A percentile compares a stretch with the other conserved stretches of the same genome.
phyloP scores from a whole-genome alignment of 2,113 vertebrate species.

The Otis tarda region DNA sequence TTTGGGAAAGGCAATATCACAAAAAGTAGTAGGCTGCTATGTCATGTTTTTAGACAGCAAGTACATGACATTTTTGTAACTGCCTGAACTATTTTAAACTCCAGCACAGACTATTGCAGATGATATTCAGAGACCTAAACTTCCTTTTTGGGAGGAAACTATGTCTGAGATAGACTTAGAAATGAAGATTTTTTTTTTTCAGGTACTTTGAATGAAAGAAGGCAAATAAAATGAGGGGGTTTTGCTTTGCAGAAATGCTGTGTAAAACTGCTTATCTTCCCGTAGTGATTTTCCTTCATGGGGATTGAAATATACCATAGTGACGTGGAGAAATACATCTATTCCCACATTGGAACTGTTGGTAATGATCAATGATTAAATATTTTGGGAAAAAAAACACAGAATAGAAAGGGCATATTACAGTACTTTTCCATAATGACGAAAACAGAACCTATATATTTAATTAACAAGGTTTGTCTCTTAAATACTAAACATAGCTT shows the following conservation, averaged over 20 bases:
- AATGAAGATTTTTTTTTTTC: not conserved
- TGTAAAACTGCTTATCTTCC: not conserved
- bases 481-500: not conserved
- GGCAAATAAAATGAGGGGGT: not conserved
- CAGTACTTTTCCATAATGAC: not conserved
- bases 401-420: not conserved
- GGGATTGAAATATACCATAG: not conserved
- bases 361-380: not conserved
- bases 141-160: not conserved
- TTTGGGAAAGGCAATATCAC: not conserved
- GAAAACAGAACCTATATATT: not conserved
- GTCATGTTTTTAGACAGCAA: not conserved
- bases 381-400: not conserved
- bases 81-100: slow-evolving; percentile 13
- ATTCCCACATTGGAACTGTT: slow-evolving; percentile 38
- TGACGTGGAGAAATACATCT: slow-evolving; percentile 12
- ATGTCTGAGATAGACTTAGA: not conserved
- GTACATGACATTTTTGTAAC: not conserved
- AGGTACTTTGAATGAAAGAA: not conserved
- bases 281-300: not conserved
- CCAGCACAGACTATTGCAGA: not conserved
- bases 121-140: not conserved
- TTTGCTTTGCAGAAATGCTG: not conserved
- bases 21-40: not conserved
- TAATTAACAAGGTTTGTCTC: not conserved